These are phyloP conservation scores for Euleptes europaea DNA, from an alignment of 2,113 vertebrate species.

Conservation along the genomic window DNA sequence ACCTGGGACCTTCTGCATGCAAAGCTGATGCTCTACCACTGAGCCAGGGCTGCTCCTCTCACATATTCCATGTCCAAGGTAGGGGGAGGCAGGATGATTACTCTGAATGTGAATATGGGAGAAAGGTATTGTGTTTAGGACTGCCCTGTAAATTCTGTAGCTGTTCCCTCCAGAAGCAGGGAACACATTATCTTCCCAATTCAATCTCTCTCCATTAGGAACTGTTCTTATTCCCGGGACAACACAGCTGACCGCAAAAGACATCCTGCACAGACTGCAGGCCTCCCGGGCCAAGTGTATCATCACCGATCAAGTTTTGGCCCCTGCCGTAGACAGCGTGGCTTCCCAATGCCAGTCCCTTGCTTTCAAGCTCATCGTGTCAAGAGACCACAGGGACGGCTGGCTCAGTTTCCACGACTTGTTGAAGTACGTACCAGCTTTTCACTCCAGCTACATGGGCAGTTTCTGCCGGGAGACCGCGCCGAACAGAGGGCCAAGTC, in stretches of 20 bases:
- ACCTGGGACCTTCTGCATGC: no score
- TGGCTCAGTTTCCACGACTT: constrained; percentile 76
- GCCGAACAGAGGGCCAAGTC: no score
- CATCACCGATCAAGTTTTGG: constrained; percentile 74
- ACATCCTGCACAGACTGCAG: constrained; percentile 77
- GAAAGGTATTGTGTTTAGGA: no score
- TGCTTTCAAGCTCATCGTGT: constrained; percentile 75
- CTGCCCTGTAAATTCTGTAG: not conserved
- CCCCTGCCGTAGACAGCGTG: constrained; percentile 72
- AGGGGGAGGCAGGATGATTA: no score
- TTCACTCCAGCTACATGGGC: not conserved
- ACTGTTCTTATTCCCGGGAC: constrained; percentile 80
- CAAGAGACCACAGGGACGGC: constrained; percentile 65
- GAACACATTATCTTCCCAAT: not conserved
- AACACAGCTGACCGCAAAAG: constrained; percentile 79
- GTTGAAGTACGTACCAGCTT: constrained; percentile 68
- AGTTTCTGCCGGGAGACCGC: not conserved
- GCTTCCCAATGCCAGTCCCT: constrained; percentile 73
- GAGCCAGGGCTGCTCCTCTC: no score
- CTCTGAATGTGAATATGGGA: no score
- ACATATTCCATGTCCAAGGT: no score
- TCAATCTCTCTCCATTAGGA: constrained; percentile 52
- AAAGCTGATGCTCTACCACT: no score
- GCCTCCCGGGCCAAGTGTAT: constrained; percentile 79
- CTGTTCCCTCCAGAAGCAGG: not conserved